Evolutionary conservation across 2,113 vertebrate species (phyloP).

Genomic region (Ahaetulla prasina): DNA sequence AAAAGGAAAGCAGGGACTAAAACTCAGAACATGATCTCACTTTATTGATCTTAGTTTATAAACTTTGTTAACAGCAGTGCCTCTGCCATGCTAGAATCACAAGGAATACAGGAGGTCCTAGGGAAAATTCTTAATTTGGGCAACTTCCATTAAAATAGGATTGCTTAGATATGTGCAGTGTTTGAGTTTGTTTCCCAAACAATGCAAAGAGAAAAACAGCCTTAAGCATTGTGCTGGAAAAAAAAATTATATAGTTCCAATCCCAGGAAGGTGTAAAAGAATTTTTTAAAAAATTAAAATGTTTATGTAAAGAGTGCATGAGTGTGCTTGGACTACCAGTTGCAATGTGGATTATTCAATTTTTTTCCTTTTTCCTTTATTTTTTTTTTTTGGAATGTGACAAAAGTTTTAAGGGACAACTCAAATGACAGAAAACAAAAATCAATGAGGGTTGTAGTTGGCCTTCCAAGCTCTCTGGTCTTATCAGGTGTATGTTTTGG

Average conservation of each 20-base stretch:
- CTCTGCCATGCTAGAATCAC: not conserved
- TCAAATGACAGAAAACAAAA: not conserved
- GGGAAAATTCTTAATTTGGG: not conserved
- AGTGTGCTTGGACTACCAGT: not conserved
- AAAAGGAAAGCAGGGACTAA: not conserved
- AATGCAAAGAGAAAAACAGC: slow-evolving; percentile 39
- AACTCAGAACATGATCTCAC: not conserved
- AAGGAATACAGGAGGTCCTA: not conserved
- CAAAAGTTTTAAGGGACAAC: slow-evolving; percentile 15
- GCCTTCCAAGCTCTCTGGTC: not conserved
- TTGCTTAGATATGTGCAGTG: not conserved
- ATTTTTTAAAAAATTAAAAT: not conserved
- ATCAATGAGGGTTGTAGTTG: not conserved
- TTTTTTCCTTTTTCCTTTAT: not conserved
- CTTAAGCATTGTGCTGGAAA: slow-evolving; percentile 56
- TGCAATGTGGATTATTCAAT: not conserved
- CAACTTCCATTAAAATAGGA: not conserved
- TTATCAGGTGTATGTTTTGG: not conserved
- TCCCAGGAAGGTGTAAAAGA: not conserved
- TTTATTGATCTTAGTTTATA: not conserved
- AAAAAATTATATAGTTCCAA: not conserved
- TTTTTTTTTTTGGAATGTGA: not conserved
- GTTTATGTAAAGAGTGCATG: slow-evolving; percentile 14
- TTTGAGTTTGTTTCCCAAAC: slow-evolving; percentile 22
- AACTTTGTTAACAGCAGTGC: not conserved